Percentiles rank a stretch among this genome's conserved stretches.
Evolutionary conservation across 2,888 invertebrate species (phyloP).

Genomic region (Pyrocoelia pectoralis): DNA sequence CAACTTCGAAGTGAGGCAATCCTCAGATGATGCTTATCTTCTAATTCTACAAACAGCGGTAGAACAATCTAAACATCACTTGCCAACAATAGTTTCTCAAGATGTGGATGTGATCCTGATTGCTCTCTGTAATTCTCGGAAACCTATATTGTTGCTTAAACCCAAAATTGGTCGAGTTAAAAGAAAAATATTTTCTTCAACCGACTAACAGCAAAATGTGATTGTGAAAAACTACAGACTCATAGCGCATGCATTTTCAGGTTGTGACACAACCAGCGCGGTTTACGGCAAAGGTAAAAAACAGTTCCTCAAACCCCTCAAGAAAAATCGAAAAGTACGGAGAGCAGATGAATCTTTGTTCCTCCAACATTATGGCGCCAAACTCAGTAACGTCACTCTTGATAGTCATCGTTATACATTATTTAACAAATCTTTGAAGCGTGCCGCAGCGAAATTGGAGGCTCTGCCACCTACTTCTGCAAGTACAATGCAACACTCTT

Average conservation of each 20-base stretch:
- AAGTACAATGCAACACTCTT: not conserved
- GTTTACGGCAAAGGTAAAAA: slow-evolving; percentile 7
- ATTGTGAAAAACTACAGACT: not conserved
- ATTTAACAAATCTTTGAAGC: slow-evolving; percentile 7
- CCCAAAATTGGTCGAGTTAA: slow-evolving; percentile 7
- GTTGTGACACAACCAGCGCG: slow-evolving; percentile 4
- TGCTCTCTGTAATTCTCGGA: not conserved
- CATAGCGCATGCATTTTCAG: not conserved
- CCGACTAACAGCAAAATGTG: not conserved
- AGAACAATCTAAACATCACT: slow-evolving; percentile 6
- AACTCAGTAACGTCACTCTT: not conserved
- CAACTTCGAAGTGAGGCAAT: slow-evolving; percentile 6
- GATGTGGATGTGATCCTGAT: slow-evolving; percentile 6
- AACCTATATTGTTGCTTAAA: not conserved
- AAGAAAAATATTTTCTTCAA: slow-evolving; percentile 3
- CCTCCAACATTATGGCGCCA: not conserved
- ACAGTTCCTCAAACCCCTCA: not conserved
- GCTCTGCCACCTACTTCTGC: not conserved
- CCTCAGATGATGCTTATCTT: not conserved
- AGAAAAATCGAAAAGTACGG: not conserved
- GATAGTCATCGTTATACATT: not conserved
- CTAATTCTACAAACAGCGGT: not conserved
- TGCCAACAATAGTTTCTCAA: slow-evolving; percentile 5
- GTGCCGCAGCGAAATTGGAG: slow-evolving; percentile 5
- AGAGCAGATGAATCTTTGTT: not conserved